Evolutionary conservation across 2,888 invertebrate species (phyloP), one percentile per base, ranked within the genome.

Genomic region (Lithosia quadra): DNA sequence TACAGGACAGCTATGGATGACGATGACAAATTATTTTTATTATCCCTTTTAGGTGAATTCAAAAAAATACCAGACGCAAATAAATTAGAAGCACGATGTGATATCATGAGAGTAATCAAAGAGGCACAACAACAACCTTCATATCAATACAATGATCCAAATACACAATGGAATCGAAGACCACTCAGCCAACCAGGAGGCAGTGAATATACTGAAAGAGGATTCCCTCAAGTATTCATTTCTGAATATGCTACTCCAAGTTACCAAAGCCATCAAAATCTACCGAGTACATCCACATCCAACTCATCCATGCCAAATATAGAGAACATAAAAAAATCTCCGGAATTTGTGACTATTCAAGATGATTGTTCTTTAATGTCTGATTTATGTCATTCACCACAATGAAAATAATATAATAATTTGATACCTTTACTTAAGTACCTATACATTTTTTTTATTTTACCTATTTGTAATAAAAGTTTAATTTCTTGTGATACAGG

Each of bases 31-130:
- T 9, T 49, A 9, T 49, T 49, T 49, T n/a, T 49, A 1, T 9
- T 49, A 49, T 49, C 49, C 1, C n/a, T 49, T 8, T 8, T 49
- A 49, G 49, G 49, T 49, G 49, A 49, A n/a, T 49, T 49, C n/a
- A 49, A 49, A 49, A 49, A 49, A 49, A 49, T 49, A n/a, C 49
- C 49, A 49, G 49, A 49, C n/a, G 8, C 49, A 49, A 49, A 49
- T 49, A 49, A 49, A 15, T 49, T 49, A 49, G 49, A 49, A 49
- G 49, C 49, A n/a, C 49, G 49, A 49, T 49, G 49, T n/a, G 49
- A 49, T 5, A 49, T 49, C 8, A 49, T 49, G 49, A 49, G 49
- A 49, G 49, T 49, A 18, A 49, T 49, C 9, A 49, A 49, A n/a
- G 49, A n/a, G n/a, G 49, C 49, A 0, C 49, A 49, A n/a, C 49